Base-by-base conservation (phyloP, 2,113 vertebrate species). In the Daboia siamensis region DNA sequence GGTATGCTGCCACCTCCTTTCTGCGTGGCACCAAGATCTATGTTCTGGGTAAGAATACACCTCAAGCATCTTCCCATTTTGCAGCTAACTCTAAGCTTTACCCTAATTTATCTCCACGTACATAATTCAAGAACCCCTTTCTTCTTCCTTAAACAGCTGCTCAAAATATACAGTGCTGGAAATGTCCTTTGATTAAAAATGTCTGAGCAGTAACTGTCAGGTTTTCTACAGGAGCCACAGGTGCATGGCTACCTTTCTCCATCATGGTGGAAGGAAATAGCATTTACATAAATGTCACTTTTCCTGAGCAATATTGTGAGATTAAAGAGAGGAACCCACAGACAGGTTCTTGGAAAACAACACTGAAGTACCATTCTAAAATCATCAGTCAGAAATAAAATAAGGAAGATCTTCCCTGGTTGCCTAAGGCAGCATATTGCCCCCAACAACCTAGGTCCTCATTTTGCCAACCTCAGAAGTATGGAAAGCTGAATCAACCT, bases 21-120 rank as follows among this genome's bases (percentile, higher is more conserved):
- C 98, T 99, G 84, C 96, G 98, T 93, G 99, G 98, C 95, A 97
- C 97, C 96, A 99, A 99, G 96, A 98, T 99, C 97, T 99, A 99
- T 1, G 99, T 99, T 92, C 96, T 99, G 96, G 99, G 99, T 98
- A 92, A 97, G 96, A 29, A 89, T 33, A 0, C 4, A 33, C 29
- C 86, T 17, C 44, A 5, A 24, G 57, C 29, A 39, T 80, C 89
- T 44, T n/a, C 29, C 29, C 64, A 69, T n/a, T 17, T 86, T 64
- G 15, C 13, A 54, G 21, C 2, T 33, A 33, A 39, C 51, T 15
- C 6, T 87, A 52, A 54, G 3, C 29, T 23, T 48, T 86, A 23
- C 46, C 17, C 11, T 20, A 87, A 86, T 86, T 86, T 87, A 5
- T 87, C 51, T 87, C 69, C 69, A 80, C 15, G 17, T 39, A 33